Base-by-base conservation (phyloP, 2,888 invertebrate genomes). In the Chymomyza caudatula region DNA sequence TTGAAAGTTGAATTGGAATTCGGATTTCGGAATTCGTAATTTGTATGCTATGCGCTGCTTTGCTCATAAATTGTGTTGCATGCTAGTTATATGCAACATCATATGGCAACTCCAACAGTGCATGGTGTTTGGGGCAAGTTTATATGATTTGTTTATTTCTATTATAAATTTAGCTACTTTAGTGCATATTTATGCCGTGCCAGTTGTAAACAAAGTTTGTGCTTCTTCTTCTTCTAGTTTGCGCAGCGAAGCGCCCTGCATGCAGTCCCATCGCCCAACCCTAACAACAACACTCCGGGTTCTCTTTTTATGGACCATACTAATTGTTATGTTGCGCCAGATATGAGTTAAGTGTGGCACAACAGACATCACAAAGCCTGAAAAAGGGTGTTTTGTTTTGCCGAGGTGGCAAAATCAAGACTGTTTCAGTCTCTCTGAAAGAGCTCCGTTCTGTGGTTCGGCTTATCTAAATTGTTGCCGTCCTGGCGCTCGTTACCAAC, bases 241-340 rank as follows among this genome's bases (percentile, higher is more conserved):
- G 23, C 19, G 53, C 13, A 4, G 19, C 4, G 44, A 4, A 37
- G n/a, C n/a, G n/a, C n/a, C 29, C 29, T 2, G 3, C 29, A 11
- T 11, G 11, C 29, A 37, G 29, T 37, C 8, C 29, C 29, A 1
- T 37, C 23, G 4, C 2, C 29, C 29, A 11, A 2, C 29, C 29
- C 8, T 8, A 37, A 1, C 11, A 37, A 37, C 29, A 37, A 11
- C 29, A 37, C 11, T 37, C 1, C 29, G 29, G 29, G 66, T 58
- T 63, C 63, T 47, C 23, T 67, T 72, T 73, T 83, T 71, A 85
- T 80, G 77, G 63, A 49, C 69, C 69, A 57, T 55, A 63, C 85
- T 82, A 82, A 82, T 82, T 82, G 82, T 82, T 84, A 86, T 81
- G 86, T 81, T 86, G 75, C 77, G 71, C 76, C 78, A 85, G 84